A percentile compares a stretch with the other conserved stretches of the same genome.
These are phyloP conservation scores for Rambutsinella grinnellia DNA, from an alignment of 2,888 invertebrate species.

Conservation along the genomic window DNA sequence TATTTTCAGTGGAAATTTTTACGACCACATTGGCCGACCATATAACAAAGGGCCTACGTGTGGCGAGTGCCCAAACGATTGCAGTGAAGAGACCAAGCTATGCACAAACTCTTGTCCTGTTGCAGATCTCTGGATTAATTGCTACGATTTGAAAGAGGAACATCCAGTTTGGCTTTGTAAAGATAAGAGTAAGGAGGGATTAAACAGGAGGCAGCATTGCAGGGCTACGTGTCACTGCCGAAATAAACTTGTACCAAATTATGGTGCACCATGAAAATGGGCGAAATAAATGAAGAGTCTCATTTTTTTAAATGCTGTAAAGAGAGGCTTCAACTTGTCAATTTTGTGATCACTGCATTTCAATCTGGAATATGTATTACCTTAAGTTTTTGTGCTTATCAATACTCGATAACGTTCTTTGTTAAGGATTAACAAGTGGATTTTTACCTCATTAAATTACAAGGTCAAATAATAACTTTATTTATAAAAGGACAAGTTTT, in stretches of 20 bases:
- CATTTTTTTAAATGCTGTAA: no score
- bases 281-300: neutral
- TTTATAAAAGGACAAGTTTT: no score
- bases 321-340: no score
- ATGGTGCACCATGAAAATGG: slow-evolving; percentile 1
- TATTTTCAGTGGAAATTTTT: slow-evolving; percentile 77
- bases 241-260: slow-evolving; percentile 71
- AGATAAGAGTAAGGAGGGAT: slow-evolving; percentile 73
- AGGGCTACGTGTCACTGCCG: slow-evolving; percentile 82
- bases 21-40: slow-evolving; percentile 76
- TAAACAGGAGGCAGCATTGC: slow-evolving; percentile 74
- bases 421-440: no score
- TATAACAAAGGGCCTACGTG: slow-evolving; percentile 77
- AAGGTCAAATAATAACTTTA: no score
- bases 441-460: no score
- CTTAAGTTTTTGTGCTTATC: no score
- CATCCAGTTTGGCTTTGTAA: slow-evolving; percentile 77
- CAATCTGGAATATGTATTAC: no score
- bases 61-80: slow-evolving; percentile 76
- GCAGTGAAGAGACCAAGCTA: slow-evolving; percentile 74
- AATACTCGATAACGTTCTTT: no score
- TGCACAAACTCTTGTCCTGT: slow-evolving; percentile 81
- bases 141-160: slow-evolving; percentile 74
- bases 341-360: no score
- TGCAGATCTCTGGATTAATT: slow-evolving; percentile 76